Base-by-base conservation (phyloP, 92 coral and sea anemone genomes). In the Montipora capitata region DNA sequence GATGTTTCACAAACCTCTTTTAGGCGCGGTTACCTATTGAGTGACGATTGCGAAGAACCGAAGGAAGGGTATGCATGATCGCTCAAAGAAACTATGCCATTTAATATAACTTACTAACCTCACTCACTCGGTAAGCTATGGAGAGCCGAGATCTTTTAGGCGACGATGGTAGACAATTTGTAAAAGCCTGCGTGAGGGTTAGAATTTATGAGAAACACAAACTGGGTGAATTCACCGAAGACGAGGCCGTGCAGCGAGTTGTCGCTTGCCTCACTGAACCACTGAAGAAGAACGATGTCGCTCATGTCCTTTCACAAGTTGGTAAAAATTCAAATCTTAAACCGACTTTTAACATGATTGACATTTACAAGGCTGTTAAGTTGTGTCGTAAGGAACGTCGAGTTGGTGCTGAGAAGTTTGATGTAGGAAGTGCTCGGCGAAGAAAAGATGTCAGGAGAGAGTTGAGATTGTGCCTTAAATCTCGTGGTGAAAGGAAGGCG, bases 161-260 rank as follows among this genome's bases (percentile, higher is more conserved):
- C 4, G 64, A 80, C 7, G 65, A 38, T 7, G 84, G 84, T 13
- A 66, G 84, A 38, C 45, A 80, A 8, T 42, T 43, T 17, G 48
- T 80, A 27, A 40, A 80, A 44, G 84, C 84, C 10, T 80, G 84
- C 39, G 84, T 80, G 0, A 80, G 66, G 16, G 84, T 80, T 14
- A 80, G 15, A 8, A 80, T 49, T 49, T 65, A 4, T 7, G 75
- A 72, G 3, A 66, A 40, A 67, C 84, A 11, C 5, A 16, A 17
- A 10, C 0, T 13, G 39, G 7, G 0, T 0, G 56, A 44, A 0
- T 72, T 43, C 15, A 6, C 38, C 16, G 0, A 15, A 0, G 35
- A 5, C 2, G 17, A 10, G 13, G 74, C 74, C 3, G 18, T 6
- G 52, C 15, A 69, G 4, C 54, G 52, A 69, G 49, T 69, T 6